Evolutionary conservation across 2,797 vertebrate genomes (phyloP).

Genomic region (Xiphorhynchus erythropygius): DNA sequence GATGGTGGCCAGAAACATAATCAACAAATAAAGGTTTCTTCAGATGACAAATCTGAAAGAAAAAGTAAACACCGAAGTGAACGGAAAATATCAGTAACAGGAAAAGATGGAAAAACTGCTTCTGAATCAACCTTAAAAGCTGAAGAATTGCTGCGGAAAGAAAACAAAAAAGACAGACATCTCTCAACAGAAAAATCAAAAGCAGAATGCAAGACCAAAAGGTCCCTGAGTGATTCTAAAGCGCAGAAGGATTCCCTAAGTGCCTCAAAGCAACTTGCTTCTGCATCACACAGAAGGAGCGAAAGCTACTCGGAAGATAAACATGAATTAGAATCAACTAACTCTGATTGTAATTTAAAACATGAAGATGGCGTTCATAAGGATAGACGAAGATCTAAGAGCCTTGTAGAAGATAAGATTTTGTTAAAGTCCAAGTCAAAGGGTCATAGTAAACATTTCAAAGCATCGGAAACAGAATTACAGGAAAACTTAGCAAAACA

Average conservation of each 20-base stretch:
- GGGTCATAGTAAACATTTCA: constrained; percentile 79
- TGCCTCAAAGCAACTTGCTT: constrained; percentile 69
- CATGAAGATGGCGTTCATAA: constrained; percentile 85
- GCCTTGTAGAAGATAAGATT: constrained; percentile 80
- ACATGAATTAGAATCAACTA: constrained; percentile 80
- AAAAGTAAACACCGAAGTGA: constrained; percentile 88
- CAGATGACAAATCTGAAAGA: constrained; percentile 88
- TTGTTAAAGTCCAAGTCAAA: constrained; percentile 83
- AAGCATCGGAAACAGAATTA: constrained; percentile 77
- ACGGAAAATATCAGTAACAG: constrained; percentile 76
- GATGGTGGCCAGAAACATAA: constrained; percentile 79
- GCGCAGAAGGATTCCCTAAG: constrained; percentile 78
- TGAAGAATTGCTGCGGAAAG: constrained; percentile 81
- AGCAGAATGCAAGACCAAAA: constrained; percentile 82
- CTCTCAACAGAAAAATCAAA: constrained; percentile 76
- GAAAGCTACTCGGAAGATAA: constrained; percentile 87
- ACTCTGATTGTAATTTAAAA: constrained; percentile 78
- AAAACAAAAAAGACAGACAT: constrained; percentile 79
- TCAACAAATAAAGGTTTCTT: constrained; percentile 66
- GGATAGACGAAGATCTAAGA: constrained; percentile 85
- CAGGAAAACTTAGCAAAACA: constrained; percentile 67
- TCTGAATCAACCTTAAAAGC: constrained; percentile 77
- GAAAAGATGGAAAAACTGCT: constrained; percentile 80
- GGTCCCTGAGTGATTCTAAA: constrained; percentile 81
- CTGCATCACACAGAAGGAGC: constrained; percentile 64